A percentile compares a stretch with the other conserved stretches of the same genome.
Evolutionary conservation across 2,888 invertebrate species (phyloP).

Genomic region (Scaptomyza polygonia): DNA sequence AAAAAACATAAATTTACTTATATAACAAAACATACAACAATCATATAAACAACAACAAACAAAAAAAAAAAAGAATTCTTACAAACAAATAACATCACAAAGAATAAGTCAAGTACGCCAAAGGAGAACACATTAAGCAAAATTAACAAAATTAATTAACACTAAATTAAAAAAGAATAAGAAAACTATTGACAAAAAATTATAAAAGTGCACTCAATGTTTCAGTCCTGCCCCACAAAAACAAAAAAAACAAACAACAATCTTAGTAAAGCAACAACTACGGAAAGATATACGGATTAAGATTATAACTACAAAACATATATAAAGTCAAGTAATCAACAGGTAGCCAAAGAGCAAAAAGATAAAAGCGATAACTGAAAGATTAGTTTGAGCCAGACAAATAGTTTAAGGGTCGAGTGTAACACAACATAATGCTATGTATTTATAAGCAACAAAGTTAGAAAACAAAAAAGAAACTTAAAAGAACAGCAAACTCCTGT

Average conservation of each 20-base stretch:
- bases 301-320: conserved; percentile 60
- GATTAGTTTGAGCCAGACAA: conserved; percentile 53
- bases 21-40: conserved; percentile 13
- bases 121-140: conserved; percentile 50
- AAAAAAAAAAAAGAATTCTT: conserved; percentile 14
- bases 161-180: conserved; percentile 25
- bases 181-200: conserved; percentile 58
- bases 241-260: too few relatives aligned
- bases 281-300: conserved; percentile 57
- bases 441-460: conserved; percentile 28
- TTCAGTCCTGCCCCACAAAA: conserved; percentile 65
- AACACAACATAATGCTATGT: conserved; percentile 37
- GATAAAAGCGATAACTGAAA: conserved; percentile 15
- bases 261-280: conserved; percentile 42
- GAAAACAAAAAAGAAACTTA: conserved; percentile 13
- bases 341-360: conserved; percentile 53
- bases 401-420: conserved; percentile 56
- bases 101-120: conserved; percentile 67
- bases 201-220: conserved; percentile 76
- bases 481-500: conserved; percentile 26
- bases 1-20: conserved; percentile 25
- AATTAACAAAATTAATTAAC: conserved; percentile 58
- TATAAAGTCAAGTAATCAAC: conserved; percentile 48
- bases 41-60: conserved; percentile 14
- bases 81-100: conserved; percentile 50